Percentiles rank a stretch among this genome's conserved stretches.
Conservation (phyloP, 2,888 invertebrate genomes). For the Psococerastis gibbosa region DNA sequence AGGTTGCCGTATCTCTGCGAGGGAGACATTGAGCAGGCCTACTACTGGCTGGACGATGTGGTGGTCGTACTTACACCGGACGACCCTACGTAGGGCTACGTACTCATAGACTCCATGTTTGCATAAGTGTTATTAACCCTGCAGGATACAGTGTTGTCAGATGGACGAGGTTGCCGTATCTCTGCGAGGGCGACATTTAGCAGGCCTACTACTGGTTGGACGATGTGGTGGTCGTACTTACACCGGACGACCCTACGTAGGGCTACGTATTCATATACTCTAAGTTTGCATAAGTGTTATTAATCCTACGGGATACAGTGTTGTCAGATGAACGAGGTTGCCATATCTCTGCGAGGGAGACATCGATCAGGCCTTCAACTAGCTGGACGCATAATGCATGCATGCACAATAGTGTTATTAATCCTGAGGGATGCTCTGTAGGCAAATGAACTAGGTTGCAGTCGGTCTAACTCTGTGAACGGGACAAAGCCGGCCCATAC, state of each 20-base stretch:
- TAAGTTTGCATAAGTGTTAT: too few species aligned
- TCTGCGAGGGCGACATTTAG: slow-evolving; percentile 90
- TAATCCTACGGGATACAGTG: slow-evolving; percentile 47
- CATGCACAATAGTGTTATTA: slow-evolving; percentile 48
- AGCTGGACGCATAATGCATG: too few species aligned
- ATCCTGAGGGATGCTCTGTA: slow-evolving; percentile 52
- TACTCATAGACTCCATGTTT: too few species aligned
- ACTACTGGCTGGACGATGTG: slow-evolving; percentile 80
- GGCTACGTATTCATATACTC: too few species aligned
- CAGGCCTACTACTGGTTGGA: slow-evolving; percentile 83
- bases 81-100: too few species aligned
- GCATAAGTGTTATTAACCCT: slow-evolving; percentile 40
- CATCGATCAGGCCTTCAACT: slow-evolving; percentile 74
- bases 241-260: slow-evolving; percentile 25
- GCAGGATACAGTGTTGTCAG: slow-evolving; percentile 54
- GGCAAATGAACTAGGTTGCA: slow-evolving; percentile 78
- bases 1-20: slow-evolving; percentile 92
- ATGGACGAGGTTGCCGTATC: slow-evolving; percentile 85
- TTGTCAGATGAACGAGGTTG: slow-evolving; percentile 71
- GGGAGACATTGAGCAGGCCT: slow-evolving; percentile 79
- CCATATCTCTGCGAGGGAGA: slow-evolving; percentile 97
- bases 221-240: slow-evolving; percentile 73
- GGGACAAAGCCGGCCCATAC: slow-evolving; percentile 76
- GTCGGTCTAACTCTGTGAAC: slow-evolving; percentile 94
- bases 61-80: too few species aligned